Conservation (phyloP, 2,113 vertebrate species). For the Thalassarche chlororhynchos region DNA sequence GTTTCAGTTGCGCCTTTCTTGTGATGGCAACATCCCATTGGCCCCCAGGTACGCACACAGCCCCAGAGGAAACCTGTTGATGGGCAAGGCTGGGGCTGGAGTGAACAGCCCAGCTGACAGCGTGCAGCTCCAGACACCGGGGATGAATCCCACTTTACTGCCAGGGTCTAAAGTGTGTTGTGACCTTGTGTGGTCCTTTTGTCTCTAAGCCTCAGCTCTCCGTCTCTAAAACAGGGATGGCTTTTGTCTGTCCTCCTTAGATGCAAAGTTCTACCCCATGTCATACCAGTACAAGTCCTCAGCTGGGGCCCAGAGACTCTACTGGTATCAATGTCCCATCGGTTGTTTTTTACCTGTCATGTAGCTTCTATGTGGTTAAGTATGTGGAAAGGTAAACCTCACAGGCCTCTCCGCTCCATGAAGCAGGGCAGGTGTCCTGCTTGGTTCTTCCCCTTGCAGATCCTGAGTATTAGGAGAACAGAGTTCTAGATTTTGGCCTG, state of each 20-base stretch:
- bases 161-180: background rate
- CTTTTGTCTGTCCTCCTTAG: background rate
- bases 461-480: background rate
- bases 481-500: background rate
- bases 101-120: accelerated
- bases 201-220: background rate
- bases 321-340: background rate
- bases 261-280: background rate
- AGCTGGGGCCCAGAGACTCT: background rate
- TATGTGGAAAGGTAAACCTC: background rate
- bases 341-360: background rate
- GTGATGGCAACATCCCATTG: background rate
- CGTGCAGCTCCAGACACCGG: background rate
- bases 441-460: background rate
- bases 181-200: background rate
- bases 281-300: background rate
- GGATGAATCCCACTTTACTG: background rate
- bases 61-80: background rate
- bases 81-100: background rate
- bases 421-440: background rate
- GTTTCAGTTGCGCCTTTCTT: background rate
- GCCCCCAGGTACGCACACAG: background rate
- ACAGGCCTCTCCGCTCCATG: too few relatives aligned
- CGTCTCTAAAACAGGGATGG: background rate
- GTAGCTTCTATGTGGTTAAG: background rate